Base-by-base conservation (phyloP, 1,140 invertebrate genomes). In the Zaprionus gabonicus region DNA sequence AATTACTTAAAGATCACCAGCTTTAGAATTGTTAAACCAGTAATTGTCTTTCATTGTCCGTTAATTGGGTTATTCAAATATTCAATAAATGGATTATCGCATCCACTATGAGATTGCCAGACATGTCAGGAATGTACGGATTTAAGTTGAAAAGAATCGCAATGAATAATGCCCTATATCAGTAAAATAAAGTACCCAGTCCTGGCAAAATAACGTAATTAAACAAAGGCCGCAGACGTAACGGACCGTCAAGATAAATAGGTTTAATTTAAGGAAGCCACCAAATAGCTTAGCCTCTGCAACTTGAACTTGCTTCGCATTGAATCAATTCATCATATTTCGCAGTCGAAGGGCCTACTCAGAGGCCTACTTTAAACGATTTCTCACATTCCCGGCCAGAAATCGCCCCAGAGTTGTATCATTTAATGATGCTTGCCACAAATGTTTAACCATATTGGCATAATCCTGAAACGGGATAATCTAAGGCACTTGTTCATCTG, bases 391-490 rank as follows among this genome's bases (percentile, higher is more conserved):
- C 10, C 44, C 17, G n/a, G n/a, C 20, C 46, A 51, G 46, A 51
- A 44, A 44, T 17, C n/a, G 46, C 10, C 20, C 20, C 7, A 51
- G 12, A 12, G 20, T 25, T 20, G 20, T 51, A 60, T 41, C 66
- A 27, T 59, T 68, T 36, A 59, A 62, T 62, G 44, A 62, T 62
- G 67, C 34, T 23, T n/a, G 46, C 67, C 67, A 15, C 67, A 69
- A 62, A 69, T 69, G 67, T 53, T 70, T 41, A 55, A 25, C 63
- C 15, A 55, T 55, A 38, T 70, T 6, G 58, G 23, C 31, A 60
- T 69, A 59, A 69, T 59, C 20, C 23, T 41, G 46, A 60, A 69
- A 69, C 41, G 58, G 46, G 66, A 62, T 70, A 70, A 62, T 70
- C 17, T 41, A n/a, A 15, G 27, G 38, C 53, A 46, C 41, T 46